These are phyloP conservation scores for Ptychadena robeensis DNA, from an alignment of 2,797 vertebrate species.

Conservation along the genomic window DNA sequence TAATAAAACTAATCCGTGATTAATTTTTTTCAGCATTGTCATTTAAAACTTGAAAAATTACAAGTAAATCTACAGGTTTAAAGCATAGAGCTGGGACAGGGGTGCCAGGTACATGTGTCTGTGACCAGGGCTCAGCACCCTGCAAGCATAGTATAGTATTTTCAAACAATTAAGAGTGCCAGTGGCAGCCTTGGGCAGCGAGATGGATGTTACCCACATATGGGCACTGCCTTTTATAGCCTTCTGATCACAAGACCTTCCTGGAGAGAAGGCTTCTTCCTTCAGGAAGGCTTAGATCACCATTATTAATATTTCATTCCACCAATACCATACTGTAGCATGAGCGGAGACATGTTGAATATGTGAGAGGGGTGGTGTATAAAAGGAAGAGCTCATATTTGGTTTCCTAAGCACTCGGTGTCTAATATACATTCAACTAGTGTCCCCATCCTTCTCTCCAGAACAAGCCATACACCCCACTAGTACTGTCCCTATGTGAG, in stretches of 20 bases:
- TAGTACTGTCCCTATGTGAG: background rate
- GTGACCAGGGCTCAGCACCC: too few relatives aligned
- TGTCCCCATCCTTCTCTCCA: constrained; percentile 28
- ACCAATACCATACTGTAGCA: constrained; percentile 6
- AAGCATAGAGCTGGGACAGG: background rate
- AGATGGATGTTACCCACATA: background rate
- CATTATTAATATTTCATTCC: constrained; percentile 34
- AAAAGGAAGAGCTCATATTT: constrained; percentile 3
- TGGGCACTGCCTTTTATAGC: background rate
- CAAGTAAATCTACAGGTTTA: background rate
- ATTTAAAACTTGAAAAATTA: background rate
- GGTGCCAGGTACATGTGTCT: too few relatives aligned
- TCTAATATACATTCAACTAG: constrained; percentile 52
- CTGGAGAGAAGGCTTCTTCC: background rate
- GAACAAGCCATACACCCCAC: background rate
- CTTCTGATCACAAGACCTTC: background rate
- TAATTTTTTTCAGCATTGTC: background rate
- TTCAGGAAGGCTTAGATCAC: constrained; percentile 22
- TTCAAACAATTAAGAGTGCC: background rate
- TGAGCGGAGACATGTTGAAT: constrained; percentile 12
- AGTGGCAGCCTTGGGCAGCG: too few relatives aligned
- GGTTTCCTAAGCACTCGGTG: background rate
- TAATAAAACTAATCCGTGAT: background rate
- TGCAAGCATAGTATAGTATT: background rate
- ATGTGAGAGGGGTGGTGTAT: constrained; percentile 3